These are phyloP conservation scores for Macrotus californicus DNA, from an alignment of 2,113 vertebrate genomes.

Conservation along the genomic window DNA sequence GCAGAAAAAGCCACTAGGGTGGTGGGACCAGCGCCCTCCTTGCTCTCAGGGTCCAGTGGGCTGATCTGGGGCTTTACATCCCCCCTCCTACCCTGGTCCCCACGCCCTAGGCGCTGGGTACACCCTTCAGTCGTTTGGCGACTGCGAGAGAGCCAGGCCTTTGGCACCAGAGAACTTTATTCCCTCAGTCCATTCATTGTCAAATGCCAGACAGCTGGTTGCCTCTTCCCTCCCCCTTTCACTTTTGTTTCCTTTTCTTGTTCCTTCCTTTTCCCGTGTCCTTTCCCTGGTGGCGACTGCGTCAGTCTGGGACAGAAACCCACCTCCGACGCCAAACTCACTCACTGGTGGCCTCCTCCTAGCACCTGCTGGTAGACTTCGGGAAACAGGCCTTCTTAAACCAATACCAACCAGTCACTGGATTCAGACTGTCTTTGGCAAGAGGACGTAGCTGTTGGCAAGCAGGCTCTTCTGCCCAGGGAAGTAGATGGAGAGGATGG, in stretches of 20 bases:
- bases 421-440: background rate
- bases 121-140: too few relatives aligned
- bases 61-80: too few relatives aligned
- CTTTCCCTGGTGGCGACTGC: background rate
- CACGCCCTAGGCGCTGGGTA: too few relatives aligned
- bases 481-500: background rate
- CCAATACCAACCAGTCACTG: accelerated
- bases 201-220: background rate
- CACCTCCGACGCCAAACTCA: constrained; percentile 49
- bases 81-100: too few relatives aligned
- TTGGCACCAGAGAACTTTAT: constrained; percentile 9
- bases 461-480: background rate
- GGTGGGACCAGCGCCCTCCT: too few relatives aligned
- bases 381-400: background rate
- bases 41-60: too few relatives aligned
- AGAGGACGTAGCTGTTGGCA: background rate
- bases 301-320: constrained; percentile 53
- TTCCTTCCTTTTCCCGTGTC: background rate
- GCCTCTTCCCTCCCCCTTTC: background rate
- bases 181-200: background rate
- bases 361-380: too few relatives aligned
- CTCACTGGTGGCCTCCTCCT: too few relatives aligned
- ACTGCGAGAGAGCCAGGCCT: background rate
- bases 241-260: background rate
- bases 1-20: background rate